phyloP scores from a whole-genome alignment of 2,113 vertebrate genomes.

The Tetrax tetrax region DNA sequence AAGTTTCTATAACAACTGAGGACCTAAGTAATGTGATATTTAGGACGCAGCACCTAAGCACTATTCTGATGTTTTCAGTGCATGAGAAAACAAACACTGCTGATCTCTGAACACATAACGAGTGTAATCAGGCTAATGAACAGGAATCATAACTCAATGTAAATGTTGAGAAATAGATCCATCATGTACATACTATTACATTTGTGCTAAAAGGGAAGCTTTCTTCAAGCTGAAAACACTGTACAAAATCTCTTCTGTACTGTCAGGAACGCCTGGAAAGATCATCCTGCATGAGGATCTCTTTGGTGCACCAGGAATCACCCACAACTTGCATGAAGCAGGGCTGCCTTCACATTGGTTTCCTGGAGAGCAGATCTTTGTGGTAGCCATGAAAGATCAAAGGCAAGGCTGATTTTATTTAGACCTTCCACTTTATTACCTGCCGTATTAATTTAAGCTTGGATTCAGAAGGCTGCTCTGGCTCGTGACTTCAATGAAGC shows the following conservation, averaged over 20 bases:
- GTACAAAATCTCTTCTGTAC: background rate
- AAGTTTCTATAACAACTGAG: background rate
- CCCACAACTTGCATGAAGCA: background rate
- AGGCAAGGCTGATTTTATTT: background rate
- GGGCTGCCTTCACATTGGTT: background rate
- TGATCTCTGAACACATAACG: background rate
- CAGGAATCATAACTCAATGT: background rate
- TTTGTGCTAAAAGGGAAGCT: background rate
- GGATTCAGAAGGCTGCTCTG: background rate
- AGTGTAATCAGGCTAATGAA: background rate
- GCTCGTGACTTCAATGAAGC: background rate
- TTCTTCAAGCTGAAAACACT: background rate
- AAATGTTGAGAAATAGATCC: background rate
- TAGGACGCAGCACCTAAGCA: background rate
- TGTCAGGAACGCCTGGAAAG: background rate
- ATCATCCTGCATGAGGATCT: accelerated
- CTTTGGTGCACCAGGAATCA: background rate
- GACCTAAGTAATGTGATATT: background rate
- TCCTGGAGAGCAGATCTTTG: background rate
- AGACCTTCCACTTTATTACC: background rate
- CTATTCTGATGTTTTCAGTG: background rate
- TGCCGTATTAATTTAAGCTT: background rate
- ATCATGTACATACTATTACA: background rate
- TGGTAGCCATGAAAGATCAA: background rate
- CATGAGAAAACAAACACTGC: background rate